Evolutionary conservation across 2,113 vertebrate species (phyloP).

Genomic region (Entomyzon cyanotis): DNA sequence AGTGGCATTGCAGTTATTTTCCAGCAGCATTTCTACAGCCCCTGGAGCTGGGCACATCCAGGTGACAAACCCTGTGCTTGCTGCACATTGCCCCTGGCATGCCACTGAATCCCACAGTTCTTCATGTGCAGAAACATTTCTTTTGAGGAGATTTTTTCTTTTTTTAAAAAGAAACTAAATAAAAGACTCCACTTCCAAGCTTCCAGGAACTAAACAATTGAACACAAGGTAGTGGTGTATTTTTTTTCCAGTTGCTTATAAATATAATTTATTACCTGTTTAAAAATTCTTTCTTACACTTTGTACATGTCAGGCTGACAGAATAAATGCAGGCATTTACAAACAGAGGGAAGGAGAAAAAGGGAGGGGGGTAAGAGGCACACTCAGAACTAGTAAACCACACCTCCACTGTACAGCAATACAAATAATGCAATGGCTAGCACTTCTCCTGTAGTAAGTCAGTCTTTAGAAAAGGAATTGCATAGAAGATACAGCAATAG

Average conservation of each 20-base stretch:
- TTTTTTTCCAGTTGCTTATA: conserved; percentile 88
- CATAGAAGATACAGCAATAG: conserved; percentile 93
- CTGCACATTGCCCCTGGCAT: not conserved
- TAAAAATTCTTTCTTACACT: conserved; percentile 99
- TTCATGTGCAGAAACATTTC: not conserved
- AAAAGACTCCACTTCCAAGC: not conserved
- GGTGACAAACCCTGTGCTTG: not conserved
- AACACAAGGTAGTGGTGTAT: not conserved
- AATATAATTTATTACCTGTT: conserved; percentile 99
- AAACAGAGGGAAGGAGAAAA: conserved; percentile 76
- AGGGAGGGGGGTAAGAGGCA: conserved; percentile 78
- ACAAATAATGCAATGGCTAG: conserved; percentile 79
- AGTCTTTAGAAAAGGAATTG: conserved; percentile 87
- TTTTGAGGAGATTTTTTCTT: not conserved
- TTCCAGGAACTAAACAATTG: conserved; percentile 9
- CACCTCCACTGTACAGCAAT: conserved; percentile 78
- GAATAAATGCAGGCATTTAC: conserved; percentile 89
- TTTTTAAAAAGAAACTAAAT: not conserved
- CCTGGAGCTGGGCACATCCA: not conserved
- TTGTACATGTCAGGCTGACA: conserved; percentile 89
- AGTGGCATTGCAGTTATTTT: not conserved
- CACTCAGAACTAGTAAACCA: conserved; percentile 82
- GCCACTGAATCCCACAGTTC: not conserved
- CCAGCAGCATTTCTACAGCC: not conserved
- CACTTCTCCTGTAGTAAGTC: conserved; percentile 75